phyloP scores from a whole-genome alignment of 2,113 vertebrate species.

The Calcarius ornatus region DNA sequence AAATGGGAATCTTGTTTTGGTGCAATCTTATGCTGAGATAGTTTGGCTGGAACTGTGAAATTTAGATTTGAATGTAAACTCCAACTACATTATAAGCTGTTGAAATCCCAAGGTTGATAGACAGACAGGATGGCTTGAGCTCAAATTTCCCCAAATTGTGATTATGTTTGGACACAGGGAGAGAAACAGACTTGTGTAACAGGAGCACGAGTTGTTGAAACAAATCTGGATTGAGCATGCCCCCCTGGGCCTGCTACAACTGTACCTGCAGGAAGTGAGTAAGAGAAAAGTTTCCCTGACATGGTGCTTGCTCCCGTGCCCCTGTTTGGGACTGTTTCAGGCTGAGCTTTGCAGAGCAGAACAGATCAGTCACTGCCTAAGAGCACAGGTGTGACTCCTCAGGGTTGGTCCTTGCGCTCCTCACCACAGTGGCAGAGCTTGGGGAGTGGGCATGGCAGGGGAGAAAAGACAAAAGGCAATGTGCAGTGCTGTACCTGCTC shows the following conservation, averaged over 20 bases:
- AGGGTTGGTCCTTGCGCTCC: neutral
- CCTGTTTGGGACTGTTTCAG: neutral
- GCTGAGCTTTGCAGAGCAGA: neutral
- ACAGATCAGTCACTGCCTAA: neutral
- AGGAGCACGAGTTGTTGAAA: neutral
- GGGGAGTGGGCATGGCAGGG: accelerated
- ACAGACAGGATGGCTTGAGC: neutral
- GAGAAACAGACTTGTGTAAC: neutral
- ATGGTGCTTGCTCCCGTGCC: neutral
- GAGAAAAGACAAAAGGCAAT: neutral
- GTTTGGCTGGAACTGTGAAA: neutral
- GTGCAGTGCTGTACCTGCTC: neutral
- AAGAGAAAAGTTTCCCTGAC: neutral
- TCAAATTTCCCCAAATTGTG: neutral
- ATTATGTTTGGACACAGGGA: neutral
- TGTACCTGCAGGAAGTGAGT: slow-evolving; percentile 16
- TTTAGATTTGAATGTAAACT: neutral
- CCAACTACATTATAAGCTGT: neutral
- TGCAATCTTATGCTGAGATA: neutral
- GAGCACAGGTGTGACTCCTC: neutral
- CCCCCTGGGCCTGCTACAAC: neutral
- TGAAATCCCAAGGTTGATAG: slow-evolving; percentile 12
- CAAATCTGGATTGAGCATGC: neutral
- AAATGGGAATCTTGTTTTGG: neutral
- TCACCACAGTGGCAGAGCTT: neutral